A percentile compares a stretch with the other conserved stretches of the same genome.
These are phyloP conservation scores for Chloroclysta siterata DNA, from an alignment of 2,888 invertebrate species.

Conservation along the genomic window DNA sequence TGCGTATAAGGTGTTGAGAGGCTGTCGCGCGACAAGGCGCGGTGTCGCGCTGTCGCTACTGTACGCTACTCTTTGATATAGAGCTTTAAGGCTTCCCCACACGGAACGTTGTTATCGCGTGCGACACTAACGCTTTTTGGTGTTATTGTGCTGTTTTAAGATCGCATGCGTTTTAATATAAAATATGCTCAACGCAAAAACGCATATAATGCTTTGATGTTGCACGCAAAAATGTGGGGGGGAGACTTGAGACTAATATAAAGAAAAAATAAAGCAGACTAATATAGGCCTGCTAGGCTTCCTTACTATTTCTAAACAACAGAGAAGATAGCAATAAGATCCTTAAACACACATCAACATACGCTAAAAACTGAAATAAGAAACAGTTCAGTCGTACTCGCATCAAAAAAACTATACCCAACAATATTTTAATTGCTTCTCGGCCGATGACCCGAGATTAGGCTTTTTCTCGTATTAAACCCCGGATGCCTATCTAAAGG, in stretches of 20 bases:
- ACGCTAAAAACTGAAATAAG: not conserved
- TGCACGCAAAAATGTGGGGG: too few relatives aligned
- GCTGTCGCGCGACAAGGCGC: conserved; percentile 32
- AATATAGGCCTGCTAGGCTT: too few relatives aligned
- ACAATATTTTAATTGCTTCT: conserved; percentile 42
- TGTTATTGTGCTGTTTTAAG: too few relatives aligned
- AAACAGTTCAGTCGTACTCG: conserved; percentile 3
- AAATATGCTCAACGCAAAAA: too few relatives aligned
- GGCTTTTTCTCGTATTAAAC: conserved; percentile 45
- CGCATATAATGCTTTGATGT: too few relatives aligned
- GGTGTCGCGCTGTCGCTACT: conserved; percentile 35
- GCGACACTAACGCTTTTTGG: too few relatives aligned
- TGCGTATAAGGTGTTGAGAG: conserved; percentile 34
- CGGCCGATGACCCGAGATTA: conserved; percentile 45
- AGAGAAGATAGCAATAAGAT: not conserved
- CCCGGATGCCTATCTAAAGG: conserved; percentile 44
- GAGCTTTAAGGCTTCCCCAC: not conserved
- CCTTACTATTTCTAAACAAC: not conserved
- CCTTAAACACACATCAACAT: not conserved
- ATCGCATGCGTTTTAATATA: too few relatives aligned
- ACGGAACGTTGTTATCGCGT: too few relatives aligned
- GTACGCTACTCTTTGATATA: conserved; percentile 19
- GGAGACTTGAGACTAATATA: too few relatives aligned
- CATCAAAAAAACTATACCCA: conserved; percentile 18
- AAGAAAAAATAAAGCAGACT: too few relatives aligned